Evolutionary conservation across 2,888 invertebrate genomes (phyloP), one percentile per base, ranked within the genome.

Genomic region (Serrognathus titanus): DNA sequence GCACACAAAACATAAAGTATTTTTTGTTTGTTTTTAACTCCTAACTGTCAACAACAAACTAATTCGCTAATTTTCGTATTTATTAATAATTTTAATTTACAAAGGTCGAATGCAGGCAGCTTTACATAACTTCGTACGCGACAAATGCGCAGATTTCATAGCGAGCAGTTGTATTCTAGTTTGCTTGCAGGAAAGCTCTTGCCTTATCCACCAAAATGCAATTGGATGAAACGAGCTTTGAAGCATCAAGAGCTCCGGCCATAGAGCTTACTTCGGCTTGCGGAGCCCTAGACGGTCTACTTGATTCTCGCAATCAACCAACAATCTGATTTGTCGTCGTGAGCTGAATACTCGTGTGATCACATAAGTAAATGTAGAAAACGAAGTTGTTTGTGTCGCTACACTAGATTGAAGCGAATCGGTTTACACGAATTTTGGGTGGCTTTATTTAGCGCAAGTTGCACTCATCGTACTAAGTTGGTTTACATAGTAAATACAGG

Each of bases 371-470:
- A 70, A 69, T 71, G 67, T 68, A 68, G 69, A 68, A 72, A 72
- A 69, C 69, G 69, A 69, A 72, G 72, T 72, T 73, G 69, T 71
- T 70, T 69, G 70, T 69, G 68, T 70, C 70, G 70, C 68, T 70
- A 66, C 59, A 63, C 63, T 65, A 64, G 57, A 60, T 65, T 61
- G 53, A 53, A 62, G 63, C 58, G 63, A 69, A 72, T 69, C 67
- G 62, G 63, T 70, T 69, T 49, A 41, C 35, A 48, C 13, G 31
- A 24, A 40, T 11, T 51, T 31, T 12, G 24, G 16, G 16, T 45
- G 16, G 12, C 45, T 10, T 20, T 11, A 20, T 10, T 16, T 16
- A 16, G 16, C 16, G 13, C n/a, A 16, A 43, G 12, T 16, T 16
- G n/a, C 10, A 24, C 13, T 39, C 20, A 41, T 39, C 10, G 24